Evolutionary conservation across 2,888 invertebrate genomes (phyloP).

Genomic region (Tachina fera): DNA sequence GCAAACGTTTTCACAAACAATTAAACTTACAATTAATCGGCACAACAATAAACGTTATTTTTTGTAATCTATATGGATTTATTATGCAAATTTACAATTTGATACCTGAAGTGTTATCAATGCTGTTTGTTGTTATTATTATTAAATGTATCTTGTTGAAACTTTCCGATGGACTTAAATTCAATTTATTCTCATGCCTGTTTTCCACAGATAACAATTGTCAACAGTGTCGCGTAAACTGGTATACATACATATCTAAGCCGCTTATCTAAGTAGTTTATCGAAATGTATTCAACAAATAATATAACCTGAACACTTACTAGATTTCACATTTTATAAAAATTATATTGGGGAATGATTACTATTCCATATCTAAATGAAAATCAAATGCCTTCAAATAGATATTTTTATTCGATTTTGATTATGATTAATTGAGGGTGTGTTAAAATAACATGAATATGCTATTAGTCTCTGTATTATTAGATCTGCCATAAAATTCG

Average conservation of each 20-base stretch:
- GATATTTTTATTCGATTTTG: too few species aligned
- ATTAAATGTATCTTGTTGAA: not conserved
- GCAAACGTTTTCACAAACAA: constrained; percentile 57
- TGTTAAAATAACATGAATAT: too few species aligned
- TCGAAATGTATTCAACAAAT: not conserved
- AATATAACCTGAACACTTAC: not conserved
- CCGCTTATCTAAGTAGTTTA: not conserved
- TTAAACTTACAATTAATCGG: constrained; percentile 58
- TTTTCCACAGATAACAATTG: constrained; percentile 41
- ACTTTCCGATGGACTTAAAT: constrained; percentile 10
- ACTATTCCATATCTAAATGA: too few species aligned
- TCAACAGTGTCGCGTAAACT: not conserved
- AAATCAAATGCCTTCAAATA: too few species aligned
- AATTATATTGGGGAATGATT: not conserved
- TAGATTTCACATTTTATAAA: not conserved
- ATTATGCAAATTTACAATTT: constrained; percentile 59
- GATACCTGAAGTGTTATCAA: constrained; percentile 8
- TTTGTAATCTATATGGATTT: constrained; percentile 43
- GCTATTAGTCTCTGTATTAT: too few species aligned
- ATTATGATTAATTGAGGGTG: too few species aligned
- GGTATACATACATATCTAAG: not conserved
- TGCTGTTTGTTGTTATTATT: not conserved
- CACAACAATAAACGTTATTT: constrained; percentile 45
- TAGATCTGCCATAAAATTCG: too few species aligned
- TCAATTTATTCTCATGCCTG: not conserved